Evolutionary conservation across 2,888 invertebrate species (phyloP), one percentile per base, ranked within the genome.

Genomic region (Cybosia mesomella): DNA sequence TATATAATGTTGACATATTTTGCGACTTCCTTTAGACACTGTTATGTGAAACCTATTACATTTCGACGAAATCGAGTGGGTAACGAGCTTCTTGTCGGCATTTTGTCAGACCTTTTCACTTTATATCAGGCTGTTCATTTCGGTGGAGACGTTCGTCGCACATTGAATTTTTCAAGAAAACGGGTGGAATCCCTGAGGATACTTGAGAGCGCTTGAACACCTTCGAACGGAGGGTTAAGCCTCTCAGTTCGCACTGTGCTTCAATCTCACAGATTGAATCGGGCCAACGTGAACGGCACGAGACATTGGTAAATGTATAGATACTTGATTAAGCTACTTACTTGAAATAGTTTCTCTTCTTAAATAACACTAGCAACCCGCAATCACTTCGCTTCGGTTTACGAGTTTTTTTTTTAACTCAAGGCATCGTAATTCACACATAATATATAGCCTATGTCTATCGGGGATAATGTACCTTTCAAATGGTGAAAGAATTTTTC

Each of bases 121-220:
- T 74, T 77, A 75, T 63, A 74, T 79, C 68, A 79, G 66, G 78
- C 74, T 81, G 80, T 81, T 79, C 74, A 73, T 80, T 82, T 77
- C 79, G 75, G 67, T 70, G 70, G 71, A 77, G 71, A 77, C 64
- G 80, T 75, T 81, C 75, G 77, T 79, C 74, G 83, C 76, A 89
- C 89, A 92, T 93, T 91, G 91, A 89, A 92, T 92, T 92, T 92
- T 87, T 89, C 89, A 89, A 85, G 87, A 81, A 83, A 83, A 81
- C 80, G 83, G 71, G 67, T 72, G 85, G 87, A 92, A 87, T 92
- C 92, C 93, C 91, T 58, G 73, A 86, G 92, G 92, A 91, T 88
- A 88, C 85, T 86, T 78, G 76, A 86, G 85, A 88, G 87, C 86
- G 85, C 76, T 73, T 75, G 86, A 85, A 86, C 87, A 85, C 85